Evolutionary conservation across 2,797 vertebrate genomes (phyloP).

Genomic region (Ctenopoma multispine): DNA sequence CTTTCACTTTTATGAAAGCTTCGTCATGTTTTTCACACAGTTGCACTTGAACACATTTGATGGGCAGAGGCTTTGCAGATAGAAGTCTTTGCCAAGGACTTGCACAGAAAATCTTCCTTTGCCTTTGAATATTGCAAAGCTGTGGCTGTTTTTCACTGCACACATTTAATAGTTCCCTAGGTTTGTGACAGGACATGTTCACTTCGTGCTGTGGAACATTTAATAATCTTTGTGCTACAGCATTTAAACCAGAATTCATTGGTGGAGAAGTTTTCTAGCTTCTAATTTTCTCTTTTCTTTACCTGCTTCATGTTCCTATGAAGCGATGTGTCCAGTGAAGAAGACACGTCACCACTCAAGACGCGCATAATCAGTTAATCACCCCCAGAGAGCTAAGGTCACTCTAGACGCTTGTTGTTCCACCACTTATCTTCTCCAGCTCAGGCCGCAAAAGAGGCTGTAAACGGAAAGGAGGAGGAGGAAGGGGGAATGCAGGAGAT

Average conservation of each 20-base stretch:
- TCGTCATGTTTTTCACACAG: conserved; percentile 26
- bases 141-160: conserved; percentile 31
- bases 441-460: conserved; percentile 37
- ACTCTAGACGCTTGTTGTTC: conserved; percentile 25
- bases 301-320: conserved; percentile 13
- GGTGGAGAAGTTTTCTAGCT: conserved; percentile 1
- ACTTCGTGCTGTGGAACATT: not conserved
- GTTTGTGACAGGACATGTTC: not conserved
- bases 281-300: conserved; percentile 10
- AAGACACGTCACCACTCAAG: conserved; percentile 48
- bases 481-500: conserved; percentile 6
- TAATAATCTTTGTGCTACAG: not conserved
- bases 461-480: not conserved
- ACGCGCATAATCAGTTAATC: conserved; percentile 57
- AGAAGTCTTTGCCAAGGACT: conserved; percentile 34
- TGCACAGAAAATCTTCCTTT: conserved; percentile 16
- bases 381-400: conserved; percentile 49
- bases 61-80: conserved; percentile 13
- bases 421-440: conserved; percentile 45
- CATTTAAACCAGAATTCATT: conserved; percentile 3
- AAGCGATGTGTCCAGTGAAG: conserved; percentile 2
- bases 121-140: conserved; percentile 36
- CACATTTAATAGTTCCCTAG: not conserved
- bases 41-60: conserved; percentile 16
- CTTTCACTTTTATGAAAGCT: conserved; percentile 22